phyloP scores from a whole-genome alignment of 2,113 vertebrate species.

The Amblyopsis rosae region DNA sequence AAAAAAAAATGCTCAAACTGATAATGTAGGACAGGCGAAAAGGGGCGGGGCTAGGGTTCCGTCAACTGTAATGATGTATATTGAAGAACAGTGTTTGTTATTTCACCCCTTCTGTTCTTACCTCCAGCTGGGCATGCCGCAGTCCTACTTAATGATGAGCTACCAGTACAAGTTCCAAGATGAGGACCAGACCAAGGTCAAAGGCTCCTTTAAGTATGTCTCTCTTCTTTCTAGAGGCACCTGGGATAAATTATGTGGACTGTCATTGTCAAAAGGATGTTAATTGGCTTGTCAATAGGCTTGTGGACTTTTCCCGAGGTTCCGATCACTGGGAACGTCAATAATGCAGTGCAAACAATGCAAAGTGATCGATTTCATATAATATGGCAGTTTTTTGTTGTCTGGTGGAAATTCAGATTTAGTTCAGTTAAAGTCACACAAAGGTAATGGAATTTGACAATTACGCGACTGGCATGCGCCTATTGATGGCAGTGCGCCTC shows the following conservation, averaged over 20 bases:
- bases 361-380: no score
- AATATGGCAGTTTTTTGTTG: no score
- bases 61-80: no score
- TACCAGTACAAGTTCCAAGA: slow-evolving; percentile 99
- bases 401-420: no score
- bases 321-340: background rate
- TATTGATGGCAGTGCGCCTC: no score
- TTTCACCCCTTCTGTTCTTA: background rate
- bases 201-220: slow-evolving; percentile 92
- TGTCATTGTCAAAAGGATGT: background rate
- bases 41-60: no score
- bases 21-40: no score
- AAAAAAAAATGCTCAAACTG: no score
- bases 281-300: background rate
- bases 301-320: background rate
- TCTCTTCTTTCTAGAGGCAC: background rate
- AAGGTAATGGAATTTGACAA: no score
- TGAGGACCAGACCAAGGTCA: slow-evolving; percentile 93
- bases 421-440: no score
- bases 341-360: background rate
- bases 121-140: slow-evolving; percentile 89
- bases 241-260: background rate
- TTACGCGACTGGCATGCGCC: no score
- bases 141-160: slow-evolving; percentile 95
- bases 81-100: background rate